Conservation (phyloP, 2,797 vertebrate species). For the Labeo calbasu region DNA sequence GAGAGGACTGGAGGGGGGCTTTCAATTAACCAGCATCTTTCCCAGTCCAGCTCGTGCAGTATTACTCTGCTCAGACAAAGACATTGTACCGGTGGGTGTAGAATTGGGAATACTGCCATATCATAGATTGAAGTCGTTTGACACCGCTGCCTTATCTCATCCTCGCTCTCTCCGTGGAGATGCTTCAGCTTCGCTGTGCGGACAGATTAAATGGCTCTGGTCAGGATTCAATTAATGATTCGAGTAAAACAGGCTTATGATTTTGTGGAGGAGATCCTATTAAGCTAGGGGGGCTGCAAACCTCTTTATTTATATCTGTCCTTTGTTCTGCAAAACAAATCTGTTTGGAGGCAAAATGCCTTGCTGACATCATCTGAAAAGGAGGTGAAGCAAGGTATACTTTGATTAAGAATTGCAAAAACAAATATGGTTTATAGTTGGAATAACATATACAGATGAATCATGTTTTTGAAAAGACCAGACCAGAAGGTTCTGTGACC, state of each 20-base stretch:
- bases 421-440: not conserved
- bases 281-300: slow-evolving; percentile 42
- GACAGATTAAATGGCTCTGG: slow-evolving; percentile 70
- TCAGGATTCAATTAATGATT: slow-evolving; percentile 73
- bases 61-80: not conserved
- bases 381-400: not conserved
- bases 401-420: not conserved
- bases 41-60: not conserved
- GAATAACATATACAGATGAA: not conserved
- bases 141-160: slow-evolving; percentile 66
- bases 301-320: not conserved
- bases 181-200: slow-evolving; percentile 51
- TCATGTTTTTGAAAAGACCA: not conserved
- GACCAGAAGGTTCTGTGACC: not conserved
- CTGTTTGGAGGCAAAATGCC: not conserved
- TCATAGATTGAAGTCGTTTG: slow-evolving; percentile 56
- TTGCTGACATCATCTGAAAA: not conserved
- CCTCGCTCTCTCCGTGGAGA: slow-evolving; percentile 54
- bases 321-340: not conserved
- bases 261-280: slow-evolving; percentile 72
- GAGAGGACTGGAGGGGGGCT: slow-evolving; percentile 14
- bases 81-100: slow-evolving; percentile 2
- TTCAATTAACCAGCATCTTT: slow-evolving; percentile 41
- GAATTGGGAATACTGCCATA: slow-evolving; percentile 31
- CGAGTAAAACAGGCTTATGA: slow-evolving; percentile 68